phyloP scores from a whole-genome alignment of 2,797 vertebrate species.

The Ptychadena robeensis region DNA sequence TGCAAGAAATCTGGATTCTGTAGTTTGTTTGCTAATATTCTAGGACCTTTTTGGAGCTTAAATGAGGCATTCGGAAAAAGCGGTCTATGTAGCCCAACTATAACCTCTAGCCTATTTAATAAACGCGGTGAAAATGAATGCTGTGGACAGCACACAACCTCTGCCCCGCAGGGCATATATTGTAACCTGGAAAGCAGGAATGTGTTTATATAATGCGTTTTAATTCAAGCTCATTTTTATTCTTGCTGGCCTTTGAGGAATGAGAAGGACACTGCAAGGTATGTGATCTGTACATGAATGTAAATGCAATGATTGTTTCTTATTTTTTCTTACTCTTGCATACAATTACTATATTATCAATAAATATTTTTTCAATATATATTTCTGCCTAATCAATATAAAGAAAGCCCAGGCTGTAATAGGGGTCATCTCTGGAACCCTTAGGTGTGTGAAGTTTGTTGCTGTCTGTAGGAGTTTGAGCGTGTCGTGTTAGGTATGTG shows the following conservation, averaged over 20 bases:
- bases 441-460: too few species aligned
- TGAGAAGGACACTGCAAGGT: conserved; percentile 74
- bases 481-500: not conserved
- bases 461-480: not conserved
- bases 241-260: conserved; percentile 78
- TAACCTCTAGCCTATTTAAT: not conserved
- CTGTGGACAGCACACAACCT: not conserved
- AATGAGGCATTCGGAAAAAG: not conserved
- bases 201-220: conserved; percentile 8
- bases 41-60: not conserved
- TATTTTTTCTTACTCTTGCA: not conserved
- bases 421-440: too few species aligned
- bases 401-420: too few species aligned
- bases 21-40: too few species aligned
- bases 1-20: not conserved
- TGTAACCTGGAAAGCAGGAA: not conserved
- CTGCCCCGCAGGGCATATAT: not conserved
- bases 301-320: conserved; percentile 16
- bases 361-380: too few species aligned
- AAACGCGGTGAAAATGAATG: not conserved
- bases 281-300: conserved; percentile 65
- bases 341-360: too few species aligned
- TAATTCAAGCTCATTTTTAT: conserved; percentile 71
- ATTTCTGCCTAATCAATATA: too few species aligned
- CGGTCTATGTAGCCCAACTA: conserved; percentile 6